Conservation (phyloP, 2,888 invertebrate genomes). For the Nipponacmea schrenckii region DNA sequence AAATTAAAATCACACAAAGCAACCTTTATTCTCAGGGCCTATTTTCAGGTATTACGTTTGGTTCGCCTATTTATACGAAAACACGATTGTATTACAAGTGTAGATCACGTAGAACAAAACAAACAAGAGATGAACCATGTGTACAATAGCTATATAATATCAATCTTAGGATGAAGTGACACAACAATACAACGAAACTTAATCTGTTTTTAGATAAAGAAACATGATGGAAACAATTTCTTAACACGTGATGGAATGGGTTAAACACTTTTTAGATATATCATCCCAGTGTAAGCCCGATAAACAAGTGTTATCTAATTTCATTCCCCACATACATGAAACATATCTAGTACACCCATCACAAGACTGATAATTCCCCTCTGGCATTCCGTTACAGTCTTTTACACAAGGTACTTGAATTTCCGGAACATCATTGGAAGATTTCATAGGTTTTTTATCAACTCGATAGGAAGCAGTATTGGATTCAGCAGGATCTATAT, state of each 20-base stretch:
- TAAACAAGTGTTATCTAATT: not conserved
- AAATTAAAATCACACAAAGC: too few relatives aligned
- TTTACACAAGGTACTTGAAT: not conserved
- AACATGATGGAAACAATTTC: not conserved
- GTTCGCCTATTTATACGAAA: too few relatives aligned
- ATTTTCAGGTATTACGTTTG: too few relatives aligned
- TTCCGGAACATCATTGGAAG: not conserved
- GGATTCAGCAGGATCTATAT: not conserved
- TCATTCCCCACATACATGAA: not conserved
- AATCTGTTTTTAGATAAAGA: too few relatives aligned
- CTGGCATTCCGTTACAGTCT: not conserved
- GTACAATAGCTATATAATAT: too few relatives aligned
- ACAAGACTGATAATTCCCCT: conserved; percentile 1
- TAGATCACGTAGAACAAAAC: too few relatives aligned
- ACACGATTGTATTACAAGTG: too few relatives aligned
- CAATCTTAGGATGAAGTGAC: too few relatives aligned
- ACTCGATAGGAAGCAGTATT: not conserved
- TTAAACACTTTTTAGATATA: not conserved
- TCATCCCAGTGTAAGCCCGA: not conserved
- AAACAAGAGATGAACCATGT: too few relatives aligned
- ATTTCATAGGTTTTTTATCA: not conserved
- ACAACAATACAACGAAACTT: too few relatives aligned
- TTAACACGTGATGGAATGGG: not conserved
- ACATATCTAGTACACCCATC: not conserved
- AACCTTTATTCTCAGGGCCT: too few relatives aligned